Evolutionary conservation across 92 coral and sea anemone species (phyloP).

Genomic region (Epizoanthus rinbou): DNA sequence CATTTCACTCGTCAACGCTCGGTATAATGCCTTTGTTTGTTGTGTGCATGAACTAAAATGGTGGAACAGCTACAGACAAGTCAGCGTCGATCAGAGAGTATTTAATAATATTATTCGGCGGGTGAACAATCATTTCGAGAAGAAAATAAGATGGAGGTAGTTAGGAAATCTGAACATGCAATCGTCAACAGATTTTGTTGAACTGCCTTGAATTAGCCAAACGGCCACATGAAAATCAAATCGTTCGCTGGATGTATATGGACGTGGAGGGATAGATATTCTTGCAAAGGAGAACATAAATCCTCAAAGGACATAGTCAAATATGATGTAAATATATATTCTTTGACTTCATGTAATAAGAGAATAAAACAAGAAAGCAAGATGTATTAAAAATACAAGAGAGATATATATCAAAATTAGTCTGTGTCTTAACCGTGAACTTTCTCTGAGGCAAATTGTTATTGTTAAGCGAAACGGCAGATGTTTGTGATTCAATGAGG

Average conservation of each 20-base stretch:
- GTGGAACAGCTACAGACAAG: background rate
- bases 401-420: slow-evolving; percentile 3
- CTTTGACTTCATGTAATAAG: slow-evolving; percentile 47
- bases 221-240: slow-evolving; percentile 12
- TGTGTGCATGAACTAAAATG: slow-evolving; percentile 4
- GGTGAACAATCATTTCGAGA: slow-evolving; percentile 1
- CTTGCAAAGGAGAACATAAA: slow-evolving; percentile 31
- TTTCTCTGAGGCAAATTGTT: slow-evolving; percentile 27
- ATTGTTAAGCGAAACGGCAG: slow-evolving; percentile 40
- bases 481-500: slow-evolving; percentile 29
- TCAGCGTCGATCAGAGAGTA: background rate
- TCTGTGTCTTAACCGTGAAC: slow-evolving; percentile 18
- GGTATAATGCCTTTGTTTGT: slow-evolving; percentile 27
- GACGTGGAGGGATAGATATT: slow-evolving; percentile 23
- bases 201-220: slow-evolving; percentile 23
- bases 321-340: slow-evolving; percentile 46
- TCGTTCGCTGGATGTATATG: slow-evolving; percentile 36
- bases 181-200: slow-evolving; percentile 42
- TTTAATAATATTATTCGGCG: background rate
- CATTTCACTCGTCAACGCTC: slow-evolving; percentile 16
- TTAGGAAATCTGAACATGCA: slow-evolving; percentile 37
- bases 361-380: background rate
- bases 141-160: slow-evolving; percentile 5
- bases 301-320: slow-evolving; percentile 44
- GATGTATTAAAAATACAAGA: slow-evolving; percentile 40